These are phyloP conservation scores for Drosophila takahashii DNA, from an alignment of 1,140 invertebrate species.

Conservation along the genomic window DNA sequence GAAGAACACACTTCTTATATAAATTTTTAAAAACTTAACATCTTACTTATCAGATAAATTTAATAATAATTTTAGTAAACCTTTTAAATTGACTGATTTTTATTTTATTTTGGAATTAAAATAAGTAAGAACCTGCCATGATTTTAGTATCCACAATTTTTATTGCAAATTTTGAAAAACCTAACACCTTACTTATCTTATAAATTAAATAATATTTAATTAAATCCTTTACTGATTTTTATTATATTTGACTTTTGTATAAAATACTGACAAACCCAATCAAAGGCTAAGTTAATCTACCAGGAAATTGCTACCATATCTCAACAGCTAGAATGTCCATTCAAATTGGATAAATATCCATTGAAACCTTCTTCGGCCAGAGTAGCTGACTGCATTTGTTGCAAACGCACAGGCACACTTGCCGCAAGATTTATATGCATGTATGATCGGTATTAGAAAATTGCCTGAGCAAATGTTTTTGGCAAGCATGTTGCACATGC, in stretches of 20 bases:
- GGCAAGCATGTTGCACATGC: constrained; percentile 45
- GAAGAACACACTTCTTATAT: too few species aligned
- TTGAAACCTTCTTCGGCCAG: not conserved
- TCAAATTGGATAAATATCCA: not conserved
- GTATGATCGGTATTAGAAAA: constrained; percentile 38
- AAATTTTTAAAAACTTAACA: too few species aligned
- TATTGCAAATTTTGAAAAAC: too few species aligned
- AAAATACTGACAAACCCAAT: not conserved
- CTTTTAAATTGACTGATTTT: not conserved
- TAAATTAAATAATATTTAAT: too few species aligned
- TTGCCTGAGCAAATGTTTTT: constrained; percentile 39
- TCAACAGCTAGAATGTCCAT: not conserved
- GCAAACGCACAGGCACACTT: constrained; percentile 19
- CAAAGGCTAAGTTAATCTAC: not conserved
- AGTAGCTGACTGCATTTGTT: not conserved
- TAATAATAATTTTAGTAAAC: too few species aligned
- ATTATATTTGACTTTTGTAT: not conserved
- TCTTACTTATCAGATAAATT: not conserved
- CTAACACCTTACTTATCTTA: too few species aligned
- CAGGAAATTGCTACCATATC: not conserved
- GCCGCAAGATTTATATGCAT: constrained; percentile 32
- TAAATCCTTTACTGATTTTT: too few species aligned
- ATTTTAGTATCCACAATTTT: too few species aligned
- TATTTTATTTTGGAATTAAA: too few species aligned
- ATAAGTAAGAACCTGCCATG: too few species aligned